Evolutionary conservation across 2,113 vertebrate species (phyloP).

Genomic region (Campylomormyrus numenius): DNA sequence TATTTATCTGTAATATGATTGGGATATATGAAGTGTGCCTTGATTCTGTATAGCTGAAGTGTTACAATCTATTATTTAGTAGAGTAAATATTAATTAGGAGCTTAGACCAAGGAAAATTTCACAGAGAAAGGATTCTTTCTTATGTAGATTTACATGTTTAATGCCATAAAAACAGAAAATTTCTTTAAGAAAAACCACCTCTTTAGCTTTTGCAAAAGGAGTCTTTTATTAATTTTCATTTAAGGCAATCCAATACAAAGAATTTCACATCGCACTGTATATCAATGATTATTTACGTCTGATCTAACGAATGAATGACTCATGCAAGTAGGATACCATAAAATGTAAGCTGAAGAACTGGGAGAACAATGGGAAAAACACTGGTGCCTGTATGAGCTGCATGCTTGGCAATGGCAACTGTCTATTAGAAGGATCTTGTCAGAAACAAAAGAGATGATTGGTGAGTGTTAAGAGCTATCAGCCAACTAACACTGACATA

Average conservation of each 20-base stretch:
- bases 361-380: background rate
- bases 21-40: background rate
- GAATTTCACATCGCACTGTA: conserved; percentile 66
- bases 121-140: background rate
- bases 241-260: conserved; percentile 76
- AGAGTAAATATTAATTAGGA: background rate
- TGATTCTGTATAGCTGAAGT: background rate
- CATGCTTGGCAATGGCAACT: conserved; percentile 45
- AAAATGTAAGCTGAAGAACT: conserved; percentile 41
- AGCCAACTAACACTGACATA: conserved; percentile 57
- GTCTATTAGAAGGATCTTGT: conserved; percentile 37
- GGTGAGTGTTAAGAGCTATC: conserved; percentile 35
- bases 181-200: conserved; percentile 8
- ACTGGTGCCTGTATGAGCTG: background rate
- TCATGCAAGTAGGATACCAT: conserved; percentile 65
- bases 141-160: background rate
- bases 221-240: conserved; percentile 60
- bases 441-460: conserved; percentile 35
- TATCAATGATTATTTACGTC: conserved; percentile 60
- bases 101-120: background rate
- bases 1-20: background rate
- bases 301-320: conserved; percentile 53
- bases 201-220: conserved; percentile 50
- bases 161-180: background rate
- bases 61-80: background rate